Base-by-base conservation (phyloP, 2,888 invertebrate genomes). In the Luperina nickerlii region DNA sequence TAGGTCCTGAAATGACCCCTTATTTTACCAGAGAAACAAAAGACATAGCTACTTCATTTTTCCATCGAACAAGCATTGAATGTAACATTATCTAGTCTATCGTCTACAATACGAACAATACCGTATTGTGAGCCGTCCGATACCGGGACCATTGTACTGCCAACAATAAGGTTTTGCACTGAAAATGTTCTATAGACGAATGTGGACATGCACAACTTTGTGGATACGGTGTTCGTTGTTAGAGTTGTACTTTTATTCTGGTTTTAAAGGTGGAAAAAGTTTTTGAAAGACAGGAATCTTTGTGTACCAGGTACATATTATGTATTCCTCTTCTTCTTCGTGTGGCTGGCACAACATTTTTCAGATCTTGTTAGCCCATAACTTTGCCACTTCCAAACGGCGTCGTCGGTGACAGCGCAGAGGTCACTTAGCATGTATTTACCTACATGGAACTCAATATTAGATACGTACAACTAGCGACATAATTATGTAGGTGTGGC, bases 141-240 rank as follows among this genome's bases (percentile, higher is more conserved):
- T 89, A 90, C 90, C 57, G 45, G 54, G 32, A 82, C 81, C 48
- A 89, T 89, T 89, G 89, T 89, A 88, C 67, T 81, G 48, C 32
- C 66, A 85, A 89, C 89, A 89, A 90, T 89, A 88, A 88, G 89
- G 87, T 89, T 90, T 75, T 81, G 87, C 87, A 81, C 87, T 82
- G 85, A 87, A 89, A 89, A 85, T 90, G 84, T 74, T 84, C 83
- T 76, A 85, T 74, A 79, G 74, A 74, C 70, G 78, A 82, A 57
- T 80, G 80, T 70, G 48, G 74, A 78, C 76, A 79, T 81, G 65
- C 76, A 71, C 77, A 82, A 83, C 87, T 81, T 89, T 79, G 57
- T 73, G 60, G 83, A 81, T 80, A 80, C n/a, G 70, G 69, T 88
- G 87, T 83, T 85, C 65, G 45, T n/a, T 77, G 73, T 73, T 42